Evolutionary conservation across 2,113 vertebrate species (phyloP).

Genomic region (Octodon degus): DNA sequence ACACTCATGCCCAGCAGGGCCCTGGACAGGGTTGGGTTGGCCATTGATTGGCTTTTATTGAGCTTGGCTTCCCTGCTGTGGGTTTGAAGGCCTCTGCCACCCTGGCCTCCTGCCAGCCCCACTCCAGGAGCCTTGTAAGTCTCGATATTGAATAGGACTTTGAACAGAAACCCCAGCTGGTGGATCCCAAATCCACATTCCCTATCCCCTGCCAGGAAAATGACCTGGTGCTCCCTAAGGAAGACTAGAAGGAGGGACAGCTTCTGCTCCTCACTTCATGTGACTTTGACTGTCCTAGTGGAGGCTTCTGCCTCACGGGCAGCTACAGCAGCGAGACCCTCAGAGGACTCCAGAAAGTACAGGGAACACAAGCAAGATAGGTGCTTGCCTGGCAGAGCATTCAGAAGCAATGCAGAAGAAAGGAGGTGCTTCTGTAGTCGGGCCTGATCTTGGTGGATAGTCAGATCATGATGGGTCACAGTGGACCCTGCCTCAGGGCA

Average conservation of each 20-base stretch:
- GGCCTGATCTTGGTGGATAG: too few species aligned
- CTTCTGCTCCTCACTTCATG: not conserved
- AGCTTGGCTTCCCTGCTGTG: slow-evolving; percentile 52
- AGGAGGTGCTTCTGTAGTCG: too few species aligned
- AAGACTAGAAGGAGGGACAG: not conserved
- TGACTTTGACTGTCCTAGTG: not conserved
- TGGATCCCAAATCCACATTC: not conserved
- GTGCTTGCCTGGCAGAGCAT: too few species aligned
- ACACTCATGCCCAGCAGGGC: not conserved
- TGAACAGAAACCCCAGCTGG: slow-evolving; percentile 39
- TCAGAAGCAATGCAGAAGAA: too few species aligned
- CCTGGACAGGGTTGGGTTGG: slow-evolving; percentile 9
- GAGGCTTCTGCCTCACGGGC: too few species aligned
- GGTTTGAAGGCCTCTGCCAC: slow-evolving; percentile 32
- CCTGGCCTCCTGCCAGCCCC: slow-evolving; percentile 37
- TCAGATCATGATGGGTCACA: too few species aligned
- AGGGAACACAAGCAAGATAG: too few species aligned
- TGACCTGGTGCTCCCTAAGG: slow-evolving; percentile 11
- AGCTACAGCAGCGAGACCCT: too few species aligned
- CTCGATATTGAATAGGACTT: slow-evolving; percentile 46
- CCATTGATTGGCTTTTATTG: slow-evolving; percentile 68
- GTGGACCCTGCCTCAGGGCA: too few species aligned
- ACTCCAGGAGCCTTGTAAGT: slow-evolving; percentile 1
- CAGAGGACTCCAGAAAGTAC: too few species aligned
- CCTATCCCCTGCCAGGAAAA: not conserved